Evolutionary conservation across 1,140 invertebrate genomes (phyloP), one percentile per base, ranked within the genome.

Genomic region (Calephelis nemesis): DNA sequence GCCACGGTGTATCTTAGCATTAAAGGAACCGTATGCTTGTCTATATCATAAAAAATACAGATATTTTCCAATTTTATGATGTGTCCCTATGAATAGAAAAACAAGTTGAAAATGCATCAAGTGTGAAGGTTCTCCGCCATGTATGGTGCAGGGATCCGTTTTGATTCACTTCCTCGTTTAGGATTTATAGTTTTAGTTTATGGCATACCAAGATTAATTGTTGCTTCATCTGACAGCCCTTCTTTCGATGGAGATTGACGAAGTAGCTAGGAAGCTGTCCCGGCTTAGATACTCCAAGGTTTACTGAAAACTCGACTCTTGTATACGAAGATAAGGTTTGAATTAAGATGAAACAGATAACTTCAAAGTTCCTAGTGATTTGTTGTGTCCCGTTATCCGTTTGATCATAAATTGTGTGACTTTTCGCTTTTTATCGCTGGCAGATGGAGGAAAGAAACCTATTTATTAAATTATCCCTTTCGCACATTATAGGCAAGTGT

Each of bases 161-260:
- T 12, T 19, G 54, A 40, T 58, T 58, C 54, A 58, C 54, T 58
- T 58, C 54, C 54, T 58, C 54, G 11, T 58, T 39, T 19, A 39
- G 54, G 30, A 58, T 58, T 58, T 58, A 58, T 58, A 58, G 54
- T 58, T 58, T 39, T 39, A 58, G 54, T 58, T 58, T 58, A 58
- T 58, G 54, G 54, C 54, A 58, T 39, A 19, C 54, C 54, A 39
- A 58, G 54, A 58, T 58, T 58, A 58, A 58, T 58, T 58, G 54
- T 58, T 40, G 30, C 54, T 58, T 9, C 54, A 58, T 58, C 54
- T 58, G 54, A 58, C 54, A 58, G 54, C 19, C 11, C 54, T 58
- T 58, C 54, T 58, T 58, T 58, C 54, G 54, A 58, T 58, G 19
- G 19, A 39, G 54, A 58, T 58, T 58, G 54, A 58, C 54, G 54